phyloP scores from a whole-genome alignment of 2,797 vertebrate species.

The Sebastes elongatus region DNA sequence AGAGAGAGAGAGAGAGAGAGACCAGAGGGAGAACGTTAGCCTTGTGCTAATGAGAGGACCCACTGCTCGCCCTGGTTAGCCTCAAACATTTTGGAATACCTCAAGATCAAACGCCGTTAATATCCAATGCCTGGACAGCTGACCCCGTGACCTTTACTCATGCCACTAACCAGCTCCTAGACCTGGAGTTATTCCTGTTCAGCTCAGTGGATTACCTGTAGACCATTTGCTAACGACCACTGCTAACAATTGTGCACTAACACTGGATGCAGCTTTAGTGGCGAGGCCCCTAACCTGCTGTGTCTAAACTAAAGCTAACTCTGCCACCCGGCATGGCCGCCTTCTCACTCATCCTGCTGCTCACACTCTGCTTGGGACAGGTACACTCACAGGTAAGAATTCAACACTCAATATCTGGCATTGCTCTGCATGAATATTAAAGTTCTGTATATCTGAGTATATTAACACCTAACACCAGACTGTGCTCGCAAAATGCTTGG shows the following conservation, averaged over 20 bases:
- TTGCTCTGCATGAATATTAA: neutral
- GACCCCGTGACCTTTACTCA: slow-evolving; percentile 32
- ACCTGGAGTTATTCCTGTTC: neutral
- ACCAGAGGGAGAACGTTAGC: slow-evolving; percentile 58
- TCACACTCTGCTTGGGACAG: slow-evolving; percentile 78
- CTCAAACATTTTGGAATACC: slow-evolving; percentile 55
- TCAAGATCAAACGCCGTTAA: slow-evolving; percentile 20
- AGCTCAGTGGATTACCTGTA: slow-evolving; percentile 48
- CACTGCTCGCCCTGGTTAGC: slow-evolving; percentile 19
- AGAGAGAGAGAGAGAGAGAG: slow-evolving; percentile 33
- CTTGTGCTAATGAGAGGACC: slow-evolving; percentile 56
- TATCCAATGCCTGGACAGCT: slow-evolving; percentile 31
- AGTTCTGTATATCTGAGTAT: no score
- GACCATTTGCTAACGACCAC: slow-evolving; percentile 27
- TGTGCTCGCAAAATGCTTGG: neutral
- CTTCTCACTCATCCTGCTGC: slow-evolving; percentile 67
- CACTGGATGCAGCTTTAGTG: slow-evolving; percentile 41
- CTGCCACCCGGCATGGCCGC: slow-evolving; percentile 55
- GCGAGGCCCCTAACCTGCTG: slow-evolving; percentile 52
- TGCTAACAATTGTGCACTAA: slow-evolving; percentile 40
- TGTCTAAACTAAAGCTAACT: slow-evolving; percentile 49
- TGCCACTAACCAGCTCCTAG: slow-evolving; percentile 46
- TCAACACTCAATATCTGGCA: neutral
- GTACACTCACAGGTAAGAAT: slow-evolving; percentile 87
- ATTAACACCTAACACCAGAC: neutral